Percentiles rank a stretch among this genome's conserved stretches.
These are phyloP conservation scores for Vimba vimba DNA, from an alignment of 2,113 vertebrate species.

Conservation along the genomic window DNA sequence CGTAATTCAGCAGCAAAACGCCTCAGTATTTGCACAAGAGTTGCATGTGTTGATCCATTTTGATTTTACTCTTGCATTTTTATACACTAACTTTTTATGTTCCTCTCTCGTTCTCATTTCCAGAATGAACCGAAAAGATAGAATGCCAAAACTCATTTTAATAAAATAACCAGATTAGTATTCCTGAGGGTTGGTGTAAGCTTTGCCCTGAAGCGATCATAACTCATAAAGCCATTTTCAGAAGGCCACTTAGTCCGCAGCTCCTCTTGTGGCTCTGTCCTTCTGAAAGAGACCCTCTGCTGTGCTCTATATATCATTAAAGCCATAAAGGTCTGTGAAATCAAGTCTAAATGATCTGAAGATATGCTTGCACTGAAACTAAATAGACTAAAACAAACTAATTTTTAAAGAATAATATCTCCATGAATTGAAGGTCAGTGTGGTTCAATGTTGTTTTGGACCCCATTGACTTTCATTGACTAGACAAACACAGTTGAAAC, in stretches of 20 bases:
- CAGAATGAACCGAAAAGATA: background rate
- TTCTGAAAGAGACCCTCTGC: constrained; percentile 6
- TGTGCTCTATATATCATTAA: background rate
- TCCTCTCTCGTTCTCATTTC: constrained; percentile 4
- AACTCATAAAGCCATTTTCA: constrained; percentile 40
- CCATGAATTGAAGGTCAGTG: background rate
- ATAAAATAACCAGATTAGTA: constrained; percentile 51
- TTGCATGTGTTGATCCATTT: constrained; percentile 5
- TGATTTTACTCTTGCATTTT: constrained; percentile 24
- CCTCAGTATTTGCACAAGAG: background rate
- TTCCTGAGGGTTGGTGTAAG: constrained; percentile 28
- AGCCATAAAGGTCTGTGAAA: constrained; percentile 4
- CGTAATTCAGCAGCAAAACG: background rate
- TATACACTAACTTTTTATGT: constrained; percentile 11
- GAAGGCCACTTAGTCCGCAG: constrained; percentile 13
- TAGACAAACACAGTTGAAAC: background rate
- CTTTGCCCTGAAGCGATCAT: constrained; percentile 29
- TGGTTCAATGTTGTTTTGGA: background rate
- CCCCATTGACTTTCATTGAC: background rate
- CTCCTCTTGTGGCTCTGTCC: constrained; percentile 11
- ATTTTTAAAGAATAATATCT: background rate
- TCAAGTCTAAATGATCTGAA: background rate
- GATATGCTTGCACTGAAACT: background rate
- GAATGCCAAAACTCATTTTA: constrained; percentile 43
- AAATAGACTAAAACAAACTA: background rate